A percentile compares a stretch with the other conserved stretches of the same genome.
These are phyloP conservation scores for Trididemnum miniatum DNA, from an alignment of 23 tunicate species.

Conservation along the genomic window DNA sequence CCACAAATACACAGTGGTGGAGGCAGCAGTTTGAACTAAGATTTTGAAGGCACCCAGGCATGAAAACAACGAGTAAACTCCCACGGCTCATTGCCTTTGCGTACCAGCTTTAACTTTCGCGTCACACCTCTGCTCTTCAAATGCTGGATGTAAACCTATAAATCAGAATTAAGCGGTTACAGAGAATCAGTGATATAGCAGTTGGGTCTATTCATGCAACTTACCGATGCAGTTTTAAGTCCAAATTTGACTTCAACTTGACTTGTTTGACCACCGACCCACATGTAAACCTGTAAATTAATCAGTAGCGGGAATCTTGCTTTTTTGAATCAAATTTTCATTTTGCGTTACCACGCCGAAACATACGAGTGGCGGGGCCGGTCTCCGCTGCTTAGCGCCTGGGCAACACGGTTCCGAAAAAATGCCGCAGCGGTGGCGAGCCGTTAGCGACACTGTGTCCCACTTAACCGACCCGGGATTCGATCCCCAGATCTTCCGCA, in stretches of 20 bases:
- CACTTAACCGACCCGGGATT: no score
- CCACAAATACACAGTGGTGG: no score
- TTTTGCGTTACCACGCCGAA: no score
- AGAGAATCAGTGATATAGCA: neutral
- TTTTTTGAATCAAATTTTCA: no score
- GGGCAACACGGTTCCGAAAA: no score
- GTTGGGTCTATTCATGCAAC: slow-evolving; percentile 1
- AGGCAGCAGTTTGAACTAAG: neutral
- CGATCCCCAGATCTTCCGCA: no score
- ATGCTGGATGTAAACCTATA: slow-evolving; percentile 78
- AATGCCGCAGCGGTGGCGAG: no score
- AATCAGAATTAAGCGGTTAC: neutral
- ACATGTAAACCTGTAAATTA: slow-evolving; percentile 75
- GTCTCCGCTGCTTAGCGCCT: no score
- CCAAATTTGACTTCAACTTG: slow-evolving; percentile 90
- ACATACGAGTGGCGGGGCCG: no score
- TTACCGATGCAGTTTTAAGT: slow-evolving; percentile 71
- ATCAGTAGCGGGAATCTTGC: no score
- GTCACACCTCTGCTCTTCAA: slow-evolving; percentile 70
- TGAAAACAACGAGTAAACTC: slow-evolving; percentile 85
- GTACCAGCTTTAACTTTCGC: slow-evolving; percentile 49
- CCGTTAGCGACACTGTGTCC: no score
- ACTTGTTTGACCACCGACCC: slow-evolving; percentile 94
- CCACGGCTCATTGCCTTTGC: slow-evolving; percentile 84
- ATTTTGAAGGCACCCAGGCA: slow-evolving; percentile 57